Percentiles rank a stretch among this genome's conserved stretches.
Conservation (phyloP, 2,797 vertebrate genomes). For the Sorex maritimensis region DNA sequence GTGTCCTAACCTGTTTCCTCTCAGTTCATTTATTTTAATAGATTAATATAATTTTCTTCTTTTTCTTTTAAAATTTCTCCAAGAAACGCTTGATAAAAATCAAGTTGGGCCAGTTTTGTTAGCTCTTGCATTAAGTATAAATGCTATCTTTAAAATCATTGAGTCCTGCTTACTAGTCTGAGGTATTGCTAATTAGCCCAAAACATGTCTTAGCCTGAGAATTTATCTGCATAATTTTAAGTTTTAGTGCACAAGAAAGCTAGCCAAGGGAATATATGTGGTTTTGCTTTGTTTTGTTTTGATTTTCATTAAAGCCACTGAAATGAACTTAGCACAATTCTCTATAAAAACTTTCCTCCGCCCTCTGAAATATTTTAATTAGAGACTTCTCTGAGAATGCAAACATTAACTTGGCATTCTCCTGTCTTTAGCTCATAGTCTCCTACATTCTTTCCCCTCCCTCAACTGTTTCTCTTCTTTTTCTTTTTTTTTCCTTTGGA, state of each 20-base stretch:
- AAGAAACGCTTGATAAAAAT: conserved; percentile 76
- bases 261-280: conserved; percentile 35
- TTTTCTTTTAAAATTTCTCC: conserved; percentile 78
- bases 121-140: conserved; percentile 52
- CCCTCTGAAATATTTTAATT: conserved; percentile 60
- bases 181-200: conserved; percentile 76
- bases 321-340: conserved; percentile 66
- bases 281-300: conserved; percentile 33
- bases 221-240: conserved; percentile 68
- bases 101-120: conserved; percentile 81
- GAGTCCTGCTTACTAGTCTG: conserved; percentile 65
- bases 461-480: conserved; percentile 48
- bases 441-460: conserved; percentile 10
- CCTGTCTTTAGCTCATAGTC: conserved; percentile 54
- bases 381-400: conserved; percentile 11
- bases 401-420: conserved; percentile 54
- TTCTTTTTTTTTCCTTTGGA: conserved; percentile 12
- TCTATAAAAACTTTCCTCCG: conserved; percentile 55
- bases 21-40: conserved; percentile 74
- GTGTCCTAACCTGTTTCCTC: conserved; percentile 1
- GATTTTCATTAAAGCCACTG: conserved; percentile 59
- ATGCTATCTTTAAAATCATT: conserved; percentile 76
- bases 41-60: conserved; percentile 63
- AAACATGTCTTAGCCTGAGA: conserved; percentile 82
- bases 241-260: conserved; percentile 65